phyloP scores from a whole-genome alignment of 2,113 vertebrate species.

The Anhinga anhinga region DNA sequence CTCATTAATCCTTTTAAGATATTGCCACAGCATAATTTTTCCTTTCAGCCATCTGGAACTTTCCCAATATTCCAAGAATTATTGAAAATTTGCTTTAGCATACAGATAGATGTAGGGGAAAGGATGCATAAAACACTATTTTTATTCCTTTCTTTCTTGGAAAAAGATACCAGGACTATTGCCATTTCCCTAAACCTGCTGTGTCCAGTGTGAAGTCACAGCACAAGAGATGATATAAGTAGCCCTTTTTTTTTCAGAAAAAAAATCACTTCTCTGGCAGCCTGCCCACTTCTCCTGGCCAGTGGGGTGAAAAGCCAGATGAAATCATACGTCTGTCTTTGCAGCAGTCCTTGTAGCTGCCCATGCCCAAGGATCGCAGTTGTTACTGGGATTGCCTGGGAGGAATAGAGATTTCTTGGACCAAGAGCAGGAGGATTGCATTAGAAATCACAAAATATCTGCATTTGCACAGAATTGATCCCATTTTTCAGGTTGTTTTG shows the following conservation, averaged over 20 bases:
- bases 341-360: not conserved
- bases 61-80: conserved; percentile 19
- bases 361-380: not conserved
- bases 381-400: not conserved
- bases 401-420: not conserved
- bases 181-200: not conserved
- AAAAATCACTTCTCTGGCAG: not conserved
- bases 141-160: not conserved
- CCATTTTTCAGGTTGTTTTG: not conserved
- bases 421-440: not conserved
- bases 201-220: not conserved
- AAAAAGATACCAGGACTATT: not conserved
- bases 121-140: not conserved
- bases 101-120: not conserved
- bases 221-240: not conserved
- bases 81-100: not conserved
- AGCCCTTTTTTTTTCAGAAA: not conserved
- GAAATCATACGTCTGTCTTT: not conserved
- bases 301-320: not conserved
- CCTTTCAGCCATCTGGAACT: conserved; percentile 12
- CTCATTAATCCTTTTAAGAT: conserved; percentile 26
- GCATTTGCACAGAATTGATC: not conserved
- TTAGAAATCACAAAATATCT: not conserved
- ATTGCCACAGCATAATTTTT: not conserved
- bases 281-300: not conserved